phyloP scores from a whole-genome alignment of 2,888 invertebrate genomes.

The Drosophila anomelani region DNA sequence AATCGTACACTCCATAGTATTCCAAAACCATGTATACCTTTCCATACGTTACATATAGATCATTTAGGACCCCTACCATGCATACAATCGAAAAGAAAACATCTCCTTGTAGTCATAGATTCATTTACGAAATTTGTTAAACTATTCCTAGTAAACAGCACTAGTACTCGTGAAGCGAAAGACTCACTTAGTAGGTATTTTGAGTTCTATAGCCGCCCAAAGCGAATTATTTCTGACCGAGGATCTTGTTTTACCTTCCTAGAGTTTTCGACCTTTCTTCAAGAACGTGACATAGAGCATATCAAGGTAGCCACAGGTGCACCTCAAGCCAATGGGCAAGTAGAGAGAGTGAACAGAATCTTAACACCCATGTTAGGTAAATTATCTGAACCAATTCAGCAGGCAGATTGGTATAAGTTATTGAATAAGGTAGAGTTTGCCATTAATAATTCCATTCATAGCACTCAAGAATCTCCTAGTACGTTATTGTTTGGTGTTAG shows the following conservation, averaged over 20 bases:
- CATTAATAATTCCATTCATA: not conserved
- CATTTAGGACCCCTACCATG: not conserved
- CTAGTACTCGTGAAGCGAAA: no score
- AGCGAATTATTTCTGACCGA: not conserved
- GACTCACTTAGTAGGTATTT: not conserved
- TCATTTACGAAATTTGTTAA: no score
- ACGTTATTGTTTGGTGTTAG: not conserved
- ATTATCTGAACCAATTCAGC: not conserved
- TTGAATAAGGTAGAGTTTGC: no score
- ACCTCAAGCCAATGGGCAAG: not conserved
- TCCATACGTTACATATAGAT: not conserved
- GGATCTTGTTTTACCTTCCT: not conserved
- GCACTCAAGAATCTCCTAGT: not conserved
- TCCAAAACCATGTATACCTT: not conserved
- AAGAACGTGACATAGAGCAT: not conserved
- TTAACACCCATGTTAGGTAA: slow-evolving; percentile 1
- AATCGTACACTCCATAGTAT: not conserved
- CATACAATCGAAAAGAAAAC: not conserved
- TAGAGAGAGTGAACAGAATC: not conserved
- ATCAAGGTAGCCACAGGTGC: not conserved
- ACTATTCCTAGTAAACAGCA: no score
- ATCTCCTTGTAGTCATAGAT: not conserved
- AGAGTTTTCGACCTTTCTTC: not conserved
- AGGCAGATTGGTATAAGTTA: not conserved
- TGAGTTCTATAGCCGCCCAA: not conserved